A percentile compares a stretch with the other conserved stretches of the same genome.
phyloP scores from a whole-genome alignment of 2,797 vertebrate species.

The Lutjanus campechanus region DNA sequence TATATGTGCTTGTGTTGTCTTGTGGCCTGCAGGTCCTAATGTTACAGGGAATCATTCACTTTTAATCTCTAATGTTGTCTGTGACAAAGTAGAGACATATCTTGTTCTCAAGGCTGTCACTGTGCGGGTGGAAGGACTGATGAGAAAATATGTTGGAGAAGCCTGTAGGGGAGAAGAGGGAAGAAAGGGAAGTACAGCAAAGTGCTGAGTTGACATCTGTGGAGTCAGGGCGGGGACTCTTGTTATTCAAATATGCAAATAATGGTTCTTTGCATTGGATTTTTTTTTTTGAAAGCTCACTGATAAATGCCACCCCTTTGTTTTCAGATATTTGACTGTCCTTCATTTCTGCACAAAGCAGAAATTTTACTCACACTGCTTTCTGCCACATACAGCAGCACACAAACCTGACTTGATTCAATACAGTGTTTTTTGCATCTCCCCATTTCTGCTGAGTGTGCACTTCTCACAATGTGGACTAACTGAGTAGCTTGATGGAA shows the following conservation, averaged over 20 bases:
- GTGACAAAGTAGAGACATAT: conserved; percentile 12
- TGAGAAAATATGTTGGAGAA: conserved; percentile 35
- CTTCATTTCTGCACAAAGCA: conserved; percentile 43
- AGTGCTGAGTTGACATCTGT: conserved; percentile 49
- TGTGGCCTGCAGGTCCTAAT: not conserved
- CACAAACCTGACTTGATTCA: conserved; percentile 54
- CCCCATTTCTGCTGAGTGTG: conserved; percentile 68
- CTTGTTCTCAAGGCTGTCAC: conserved; percentile 30
- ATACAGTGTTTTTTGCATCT: conserved; percentile 44
- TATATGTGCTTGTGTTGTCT: not conserved
- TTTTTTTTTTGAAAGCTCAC: conserved; percentile 33
- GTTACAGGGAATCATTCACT: conserved; percentile 7
- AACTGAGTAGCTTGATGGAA: conserved; percentile 65
- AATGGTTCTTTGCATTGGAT: conserved; percentile 7
- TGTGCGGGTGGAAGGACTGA: conserved; percentile 32
- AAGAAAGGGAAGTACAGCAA: conserved; percentile 25
- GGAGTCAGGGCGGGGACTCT: conserved; percentile 21
- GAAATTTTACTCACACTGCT: conserved; percentile 22
- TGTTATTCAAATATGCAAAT: conserved; percentile 66
- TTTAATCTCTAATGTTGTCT: conserved; percentile 1
- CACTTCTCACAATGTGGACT: conserved; percentile 55
- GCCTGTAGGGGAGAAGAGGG: not conserved
- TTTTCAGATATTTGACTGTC: conserved; percentile 33
- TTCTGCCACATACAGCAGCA: conserved; percentile 29
- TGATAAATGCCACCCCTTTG: conserved; percentile 52